These are phyloP conservation scores for Labroides dimidiatus DNA, from an alignment of 2,797 vertebrate species.

Conservation along the genomic window DNA sequence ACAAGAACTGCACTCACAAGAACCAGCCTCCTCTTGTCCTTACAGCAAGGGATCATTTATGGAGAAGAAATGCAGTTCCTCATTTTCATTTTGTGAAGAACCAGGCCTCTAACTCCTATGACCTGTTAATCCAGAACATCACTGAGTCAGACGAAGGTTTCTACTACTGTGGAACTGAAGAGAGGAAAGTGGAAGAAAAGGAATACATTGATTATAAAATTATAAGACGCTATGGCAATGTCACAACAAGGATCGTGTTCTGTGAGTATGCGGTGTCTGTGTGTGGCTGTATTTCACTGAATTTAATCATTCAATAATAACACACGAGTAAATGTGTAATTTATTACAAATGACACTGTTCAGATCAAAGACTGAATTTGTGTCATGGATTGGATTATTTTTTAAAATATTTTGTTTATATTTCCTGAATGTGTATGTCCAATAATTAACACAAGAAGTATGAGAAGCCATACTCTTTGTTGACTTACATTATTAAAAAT, in stretches of 20 bases:
- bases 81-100: conserved; percentile 35
- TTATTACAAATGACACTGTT: no score
- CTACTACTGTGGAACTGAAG: conserved; percentile 60
- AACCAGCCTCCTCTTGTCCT: conserved; percentile 50
- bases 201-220: fast-evolving
- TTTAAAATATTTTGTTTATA: no score
- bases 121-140: conserved; percentile 58
- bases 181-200: fast-evolving
- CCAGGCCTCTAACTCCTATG: not conserved
- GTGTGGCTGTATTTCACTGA: no score
- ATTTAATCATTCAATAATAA: not conserved
- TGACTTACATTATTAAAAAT: no score
- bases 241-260: conserved; percentile 20
- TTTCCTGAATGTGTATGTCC: no score
- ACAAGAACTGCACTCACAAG: conserved; percentile 60
- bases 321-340: no score
- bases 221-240: conserved; percentile 5
- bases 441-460: no score
- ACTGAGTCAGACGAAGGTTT: conserved; percentile 47
- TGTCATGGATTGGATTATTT: no score
- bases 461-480: no score
- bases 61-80: not conserved
- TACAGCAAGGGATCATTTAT: fast-evolving
- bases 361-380: no score
- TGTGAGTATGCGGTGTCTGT: conserved; percentile 35